These are phyloP conservation scores for Galeopsomyia nigrocyanea DNA, from an alignment of 2,888 invertebrate species.

Conservation along the genomic window DNA sequence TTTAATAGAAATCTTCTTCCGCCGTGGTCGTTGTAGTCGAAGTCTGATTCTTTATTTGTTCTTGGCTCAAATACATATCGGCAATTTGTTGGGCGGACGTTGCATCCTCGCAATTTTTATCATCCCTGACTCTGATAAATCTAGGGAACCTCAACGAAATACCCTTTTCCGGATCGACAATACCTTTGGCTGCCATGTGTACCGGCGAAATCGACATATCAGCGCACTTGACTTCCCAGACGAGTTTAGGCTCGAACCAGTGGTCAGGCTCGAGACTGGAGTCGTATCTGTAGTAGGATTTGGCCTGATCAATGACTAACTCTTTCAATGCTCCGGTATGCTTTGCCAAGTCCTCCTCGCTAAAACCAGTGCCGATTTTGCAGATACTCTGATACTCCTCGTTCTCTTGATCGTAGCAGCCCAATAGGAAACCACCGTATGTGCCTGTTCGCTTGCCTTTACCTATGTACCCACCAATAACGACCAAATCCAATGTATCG, in stretches of 20 bases:
- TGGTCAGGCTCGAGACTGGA: slow-evolving; percentile 82
- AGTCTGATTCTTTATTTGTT: slow-evolving; percentile 84
- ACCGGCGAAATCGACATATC: slow-evolving; percentile 97
- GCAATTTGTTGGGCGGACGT: slow-evolving; percentile 92
- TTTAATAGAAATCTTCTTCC: slow-evolving; percentile 77
- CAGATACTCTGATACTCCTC: slow-evolving; percentile 95
- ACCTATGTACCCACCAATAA: slow-evolving; percentile 94
- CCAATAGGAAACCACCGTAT: slow-evolving; percentile 96
- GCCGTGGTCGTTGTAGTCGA: slow-evolving; percentile 60
- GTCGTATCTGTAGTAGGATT: slow-evolving; percentile 87
- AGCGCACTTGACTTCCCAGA: slow-evolving; percentile 98
- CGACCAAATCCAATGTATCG: slow-evolving; percentile 95
- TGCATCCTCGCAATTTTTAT: slow-evolving; percentile 93
- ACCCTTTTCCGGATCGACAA: slow-evolving; percentile 90
- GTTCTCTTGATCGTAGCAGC: slow-evolving; percentile 89
- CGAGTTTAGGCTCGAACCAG: slow-evolving; percentile 89
- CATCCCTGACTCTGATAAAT: slow-evolving; percentile 90
- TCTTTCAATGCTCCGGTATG: slow-evolving; percentile 83
- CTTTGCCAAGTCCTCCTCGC: slow-evolving; percentile 86
- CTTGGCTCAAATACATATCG: slow-evolving; percentile 91
- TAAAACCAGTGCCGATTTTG: slow-evolving; percentile 96
- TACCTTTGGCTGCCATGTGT: slow-evolving; percentile 89
- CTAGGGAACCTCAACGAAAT: slow-evolving; percentile 96
- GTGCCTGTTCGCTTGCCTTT: slow-evolving; percentile 93
- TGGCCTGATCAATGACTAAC: slow-evolving; percentile 81